Conservation (phyloP, 2,888 invertebrate genomes). For the Nudaria mundana region DNA sequence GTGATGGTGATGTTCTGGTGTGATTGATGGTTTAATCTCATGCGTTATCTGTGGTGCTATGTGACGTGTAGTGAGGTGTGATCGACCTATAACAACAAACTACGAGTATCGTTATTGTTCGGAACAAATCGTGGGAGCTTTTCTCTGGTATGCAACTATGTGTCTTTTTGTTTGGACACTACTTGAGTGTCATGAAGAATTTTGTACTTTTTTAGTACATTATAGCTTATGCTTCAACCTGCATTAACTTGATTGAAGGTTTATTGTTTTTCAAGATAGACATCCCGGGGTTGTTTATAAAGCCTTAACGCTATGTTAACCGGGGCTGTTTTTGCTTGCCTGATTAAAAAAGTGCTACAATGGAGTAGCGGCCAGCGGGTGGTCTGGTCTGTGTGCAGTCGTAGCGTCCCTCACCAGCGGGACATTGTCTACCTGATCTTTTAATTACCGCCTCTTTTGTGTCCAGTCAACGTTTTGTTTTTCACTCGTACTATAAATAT, state of each 20-base stretch:
- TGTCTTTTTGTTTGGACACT: slow-evolving; percentile 42
- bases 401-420: too few species aligned
- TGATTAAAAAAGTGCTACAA: slow-evolving; percentile 30
- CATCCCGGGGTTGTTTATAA: neutral
- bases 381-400: slow-evolving; percentile 20
- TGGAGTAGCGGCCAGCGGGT: slow-evolving; percentile 41
- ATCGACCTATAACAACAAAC: slow-evolving; percentile 43
- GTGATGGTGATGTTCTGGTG: slow-evolving; percentile 35
- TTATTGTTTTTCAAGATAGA: neutral
- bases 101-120: slow-evolving; percentile 34
- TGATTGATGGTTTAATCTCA: slow-evolving; percentile 48
- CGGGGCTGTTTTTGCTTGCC: slow-evolving; percentile 17
- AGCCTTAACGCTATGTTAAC: slow-evolving; percentile 3
- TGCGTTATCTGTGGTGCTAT: slow-evolving; percentile 34
- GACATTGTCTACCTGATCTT: slow-evolving; percentile 58
- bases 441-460: slow-evolving; percentile 54
- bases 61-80: slow-evolving; percentile 45
- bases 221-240: slow-evolving; percentile 6
- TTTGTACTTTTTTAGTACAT: slow-evolving; percentile 35
- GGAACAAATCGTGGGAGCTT: slow-evolving; percentile 53
- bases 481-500: slow-evolving; percentile 21
- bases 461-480: slow-evolving; percentile 40
- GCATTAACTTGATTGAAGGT: slow-evolving; percentile 2
- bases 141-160: slow-evolving; percentile 55
- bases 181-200: slow-evolving; percentile 35